Conservation (phyloP, 37 sponge, comb jelly and placozoan species). For the Crambe crambe region DNA sequence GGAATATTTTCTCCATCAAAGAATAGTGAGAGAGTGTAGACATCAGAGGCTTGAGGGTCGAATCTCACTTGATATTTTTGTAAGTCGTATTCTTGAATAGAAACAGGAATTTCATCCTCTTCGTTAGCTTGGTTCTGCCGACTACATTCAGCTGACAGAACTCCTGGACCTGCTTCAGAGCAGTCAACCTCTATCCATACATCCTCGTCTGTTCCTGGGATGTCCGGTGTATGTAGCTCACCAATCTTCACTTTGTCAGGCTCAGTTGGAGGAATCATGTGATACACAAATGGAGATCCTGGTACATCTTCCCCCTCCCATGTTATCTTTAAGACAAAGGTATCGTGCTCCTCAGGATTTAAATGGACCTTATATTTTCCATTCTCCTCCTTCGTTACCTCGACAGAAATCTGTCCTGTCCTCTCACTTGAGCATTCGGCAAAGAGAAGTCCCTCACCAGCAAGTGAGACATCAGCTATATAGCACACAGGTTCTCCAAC, state of each 20-base stretch:
- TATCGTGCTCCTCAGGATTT: not conserved
- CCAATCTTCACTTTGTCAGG: conserved; percentile 10
- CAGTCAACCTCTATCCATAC: conserved; percentile 31
- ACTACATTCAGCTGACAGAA: conserved; percentile 14
- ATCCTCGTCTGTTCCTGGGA: not conserved
- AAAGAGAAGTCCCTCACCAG: not conserved
- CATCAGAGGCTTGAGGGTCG: conserved; percentile 28
- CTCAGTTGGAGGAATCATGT: conserved; percentile 4
- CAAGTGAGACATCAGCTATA: not conserved
- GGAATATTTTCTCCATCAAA: conserved; percentile 44
- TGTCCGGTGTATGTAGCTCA: not conserved
- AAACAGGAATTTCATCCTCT: conserved; percentile 15
- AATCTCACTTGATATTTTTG: conserved; percentile 33
- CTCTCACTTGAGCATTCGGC: conserved; percentile 4
- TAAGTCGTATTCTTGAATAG: not conserved
- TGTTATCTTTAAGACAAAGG: conserved; percentile 12
- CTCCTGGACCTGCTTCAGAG: conserved; percentile 43
- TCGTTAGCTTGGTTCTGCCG: conserved; percentile 27
- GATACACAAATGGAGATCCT: conserved; percentile 57
- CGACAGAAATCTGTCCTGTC: conserved; percentile 2
- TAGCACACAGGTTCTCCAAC: conserved; percentile 15
- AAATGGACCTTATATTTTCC: conserved; percentile 13
- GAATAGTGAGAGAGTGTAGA: conserved; percentile 39
- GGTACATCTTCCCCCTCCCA: conserved; percentile 12
- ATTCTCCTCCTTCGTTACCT: not conserved